A percentile compares a stretch with the other conserved stretches of the same genome.
Evolutionary conservation across 2,113 vertebrate genomes (phyloP).

Genomic region (Lampris incognitus): DNA sequence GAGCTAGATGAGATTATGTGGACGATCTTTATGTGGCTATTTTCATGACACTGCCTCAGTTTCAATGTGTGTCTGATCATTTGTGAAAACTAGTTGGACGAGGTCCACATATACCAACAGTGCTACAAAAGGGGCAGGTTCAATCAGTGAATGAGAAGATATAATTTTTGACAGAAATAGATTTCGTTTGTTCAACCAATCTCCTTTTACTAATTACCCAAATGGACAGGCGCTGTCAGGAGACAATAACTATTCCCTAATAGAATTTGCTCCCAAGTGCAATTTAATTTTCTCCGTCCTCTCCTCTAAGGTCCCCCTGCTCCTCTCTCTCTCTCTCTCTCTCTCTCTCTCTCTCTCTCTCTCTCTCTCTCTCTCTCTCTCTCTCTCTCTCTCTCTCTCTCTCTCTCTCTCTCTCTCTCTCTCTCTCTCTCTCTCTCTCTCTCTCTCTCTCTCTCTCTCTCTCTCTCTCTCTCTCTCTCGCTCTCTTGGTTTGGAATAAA

Average conservation of each 20-base stretch:
- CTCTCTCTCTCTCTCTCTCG: background rate
- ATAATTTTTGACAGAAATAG: constrained; percentile 74
- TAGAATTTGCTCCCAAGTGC: constrained; percentile 98
- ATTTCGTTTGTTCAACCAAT: constrained; percentile 81
- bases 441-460: too few species aligned
- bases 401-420: too few species aligned
- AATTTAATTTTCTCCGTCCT: constrained; percentile 94
- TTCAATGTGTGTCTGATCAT: constrained; percentile 29
- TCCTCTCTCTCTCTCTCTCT: constrained; percentile 44
- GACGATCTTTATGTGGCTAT: background rate
- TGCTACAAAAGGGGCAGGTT: constrained; percentile 61
- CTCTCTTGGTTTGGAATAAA: constrained; percentile 51
- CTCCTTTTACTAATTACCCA: constrained; percentile 90
- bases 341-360: constrained; percentile 54
- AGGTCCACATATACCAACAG: constrained; percentile 59
- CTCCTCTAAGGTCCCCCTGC: constrained; percentile 76
- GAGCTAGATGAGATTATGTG: background rate
- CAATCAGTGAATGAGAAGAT: constrained; percentile 75
- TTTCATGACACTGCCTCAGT: background rate
- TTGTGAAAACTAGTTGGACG: constrained; percentile 37
- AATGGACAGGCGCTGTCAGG: constrained; percentile 91
- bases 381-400: constrained; percentile 2
- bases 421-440: too few species aligned
- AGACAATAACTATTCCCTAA: constrained; percentile 94
- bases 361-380: constrained; percentile 15